Evolutionary conservation across 2,113 vertebrate genomes (phyloP).

Genomic region (Fregata magnificens): DNA sequence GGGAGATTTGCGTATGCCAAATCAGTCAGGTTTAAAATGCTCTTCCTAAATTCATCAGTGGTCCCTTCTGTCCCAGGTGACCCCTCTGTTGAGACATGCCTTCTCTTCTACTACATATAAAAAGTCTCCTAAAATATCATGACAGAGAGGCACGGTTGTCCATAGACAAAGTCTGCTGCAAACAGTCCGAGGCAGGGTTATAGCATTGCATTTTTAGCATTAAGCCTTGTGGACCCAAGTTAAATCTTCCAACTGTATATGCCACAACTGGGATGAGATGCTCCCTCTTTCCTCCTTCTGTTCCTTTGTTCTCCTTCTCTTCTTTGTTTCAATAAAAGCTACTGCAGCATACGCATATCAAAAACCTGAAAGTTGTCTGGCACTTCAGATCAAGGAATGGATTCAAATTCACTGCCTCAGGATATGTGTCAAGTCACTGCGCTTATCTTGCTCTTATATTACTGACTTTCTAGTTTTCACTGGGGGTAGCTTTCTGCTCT

Average conservation of each 20-base stretch:
- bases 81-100: not conserved
- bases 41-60: not conserved
- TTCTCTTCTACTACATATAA: not conserved
- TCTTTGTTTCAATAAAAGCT: conserved; percentile 55
- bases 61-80: not conserved
- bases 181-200: not conserved
- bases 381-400: conserved; percentile 66
- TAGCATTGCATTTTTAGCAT: not conserved
- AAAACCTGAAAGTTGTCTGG: conserved; percentile 64
- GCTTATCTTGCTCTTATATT: conserved; percentile 46
- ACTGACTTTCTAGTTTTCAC: conserved; percentile 44
- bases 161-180: not conserved
- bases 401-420: conserved; percentile 71
- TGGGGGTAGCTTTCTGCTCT: not conserved
- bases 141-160: not conserved
- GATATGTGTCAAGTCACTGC: conserved; percentile 54
- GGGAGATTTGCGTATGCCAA: not conserved
- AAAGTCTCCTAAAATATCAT: not conserved
- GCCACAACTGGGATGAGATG: conserved; percentile 3
- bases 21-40: not conserved
- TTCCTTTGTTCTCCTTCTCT: conserved; percentile 49
- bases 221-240: not conserved
- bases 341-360: conserved; percentile 50
- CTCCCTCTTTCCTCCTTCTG: not conserved
- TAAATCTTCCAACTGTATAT: not conserved